Percentiles rank a stretch among this genome's conserved stretches.
Evolutionary conservation across 2,888 invertebrate genomes (phyloP).

Genomic region (Tenthredo notha): DNA sequence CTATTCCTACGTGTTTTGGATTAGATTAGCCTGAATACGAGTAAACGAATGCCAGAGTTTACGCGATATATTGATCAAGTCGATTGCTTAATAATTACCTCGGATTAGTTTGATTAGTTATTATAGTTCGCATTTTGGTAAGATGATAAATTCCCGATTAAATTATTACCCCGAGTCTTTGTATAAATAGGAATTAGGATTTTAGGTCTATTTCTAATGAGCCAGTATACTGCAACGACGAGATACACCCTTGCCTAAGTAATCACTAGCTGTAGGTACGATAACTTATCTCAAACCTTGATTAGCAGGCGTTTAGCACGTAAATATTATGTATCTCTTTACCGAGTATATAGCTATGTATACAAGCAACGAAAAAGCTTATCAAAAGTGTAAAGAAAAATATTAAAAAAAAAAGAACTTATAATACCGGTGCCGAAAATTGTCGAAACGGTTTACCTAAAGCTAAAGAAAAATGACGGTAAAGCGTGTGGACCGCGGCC

Average conservation of each 20-base stretch:
- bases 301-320: not conserved
- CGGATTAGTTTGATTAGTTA: not conserved
- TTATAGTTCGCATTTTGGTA: not conserved
- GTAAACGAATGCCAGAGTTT: not conserved
- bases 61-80: not conserved
- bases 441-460: not conserved
- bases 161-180: not conserved
- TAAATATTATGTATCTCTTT: not conserved
- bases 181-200: not conserved
- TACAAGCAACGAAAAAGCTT: not conserved
- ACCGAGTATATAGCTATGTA: not conserved
- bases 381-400: not conserved
- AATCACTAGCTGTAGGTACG: not conserved
- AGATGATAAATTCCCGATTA: not conserved
- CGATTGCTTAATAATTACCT: not conserved
- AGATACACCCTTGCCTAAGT: not conserved
- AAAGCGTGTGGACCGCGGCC: not conserved
- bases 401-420: not conserved
- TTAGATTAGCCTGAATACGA: not conserved
- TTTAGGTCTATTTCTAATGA: not conserved
- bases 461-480: not conserved
- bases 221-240: not conserved
- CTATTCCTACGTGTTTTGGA: conserved; percentile 8
- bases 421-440: not conserved
- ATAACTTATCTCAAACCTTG: not conserved